Percentiles rank a stretch among this genome's conserved stretches.
Evolutionary conservation across 2,113 vertebrate genomes (phyloP).

Genomic region (Oncorhynchus keta): DNA sequence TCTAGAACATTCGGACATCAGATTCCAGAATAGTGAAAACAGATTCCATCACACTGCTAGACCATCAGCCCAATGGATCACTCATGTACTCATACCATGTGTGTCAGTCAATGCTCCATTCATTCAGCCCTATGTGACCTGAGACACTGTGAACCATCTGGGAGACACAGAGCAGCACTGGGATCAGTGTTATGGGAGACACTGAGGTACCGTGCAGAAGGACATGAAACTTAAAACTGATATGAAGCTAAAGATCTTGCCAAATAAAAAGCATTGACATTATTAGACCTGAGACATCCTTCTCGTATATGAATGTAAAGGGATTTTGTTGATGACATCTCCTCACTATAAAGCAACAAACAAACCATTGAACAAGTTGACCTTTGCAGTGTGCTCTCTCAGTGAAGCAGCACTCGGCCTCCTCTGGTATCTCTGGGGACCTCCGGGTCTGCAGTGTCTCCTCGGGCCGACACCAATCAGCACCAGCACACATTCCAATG

Average conservation of each 20-base stretch:
- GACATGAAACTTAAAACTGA: background rate
- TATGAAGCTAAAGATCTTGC: no score
- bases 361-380: background rate
- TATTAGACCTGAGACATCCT: no score
- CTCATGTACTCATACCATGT: no score
- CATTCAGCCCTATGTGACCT: no score
- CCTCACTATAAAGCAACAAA: background rate
- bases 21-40: conserved; percentile 1
- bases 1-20: background rate
- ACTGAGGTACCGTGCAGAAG: no score
- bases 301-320: no score
- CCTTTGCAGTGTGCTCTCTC: background rate
- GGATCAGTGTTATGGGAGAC: no score
- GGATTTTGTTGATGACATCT: background rate
- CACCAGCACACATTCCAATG: conserved; percentile 39
- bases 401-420: background rate
- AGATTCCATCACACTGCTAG: background rate
- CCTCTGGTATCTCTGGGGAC: background rate
- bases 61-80: no score
- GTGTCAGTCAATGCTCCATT: no score
- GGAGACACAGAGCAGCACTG: no score
- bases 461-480: conserved; percentile 34
- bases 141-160: no score
- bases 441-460: background rate
- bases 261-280: no score